Conservation (phyloP, 2,797 vertebrate genomes). For the Malurus splendens region DNA sequence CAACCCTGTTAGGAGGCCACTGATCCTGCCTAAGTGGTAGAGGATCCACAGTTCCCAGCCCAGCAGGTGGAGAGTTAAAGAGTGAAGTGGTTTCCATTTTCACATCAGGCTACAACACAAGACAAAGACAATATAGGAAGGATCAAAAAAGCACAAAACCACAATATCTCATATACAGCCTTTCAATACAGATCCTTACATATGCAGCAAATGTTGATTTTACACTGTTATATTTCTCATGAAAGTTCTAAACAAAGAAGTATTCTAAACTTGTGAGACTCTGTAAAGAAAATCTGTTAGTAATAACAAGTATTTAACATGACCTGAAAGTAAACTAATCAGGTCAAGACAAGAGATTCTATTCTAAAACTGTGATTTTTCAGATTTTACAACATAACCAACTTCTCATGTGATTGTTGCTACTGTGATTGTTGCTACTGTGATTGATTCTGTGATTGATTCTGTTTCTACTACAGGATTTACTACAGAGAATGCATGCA, state of each 20-base stretch:
- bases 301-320: neutral
- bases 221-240: neutral
- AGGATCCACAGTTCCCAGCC: constrained; percentile 77
- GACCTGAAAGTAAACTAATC: neutral
- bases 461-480: neutral
- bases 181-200: neutral
- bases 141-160: neutral
- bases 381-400: neutral
- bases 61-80: constrained; percentile 70
- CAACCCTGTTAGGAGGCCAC: neutral
- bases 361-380: neutral
- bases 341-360: neutral
- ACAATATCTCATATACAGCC: neutral
- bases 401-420: neutral
- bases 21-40: constrained; percentile 75
- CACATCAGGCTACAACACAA: constrained; percentile 25
- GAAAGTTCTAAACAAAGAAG: neutral
- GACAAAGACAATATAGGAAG: neutral
- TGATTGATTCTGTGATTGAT: neutral
- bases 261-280: neutral
- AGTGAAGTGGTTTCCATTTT: neutral
- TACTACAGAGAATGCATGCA: neutral
- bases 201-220: neutral
- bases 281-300: neutral
- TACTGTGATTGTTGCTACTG: neutral